Evolutionary conservation across 37 sponge, comb jelly and placozoan species (phyloP).

Genomic region (Amphimedon queenslandica): DNA sequence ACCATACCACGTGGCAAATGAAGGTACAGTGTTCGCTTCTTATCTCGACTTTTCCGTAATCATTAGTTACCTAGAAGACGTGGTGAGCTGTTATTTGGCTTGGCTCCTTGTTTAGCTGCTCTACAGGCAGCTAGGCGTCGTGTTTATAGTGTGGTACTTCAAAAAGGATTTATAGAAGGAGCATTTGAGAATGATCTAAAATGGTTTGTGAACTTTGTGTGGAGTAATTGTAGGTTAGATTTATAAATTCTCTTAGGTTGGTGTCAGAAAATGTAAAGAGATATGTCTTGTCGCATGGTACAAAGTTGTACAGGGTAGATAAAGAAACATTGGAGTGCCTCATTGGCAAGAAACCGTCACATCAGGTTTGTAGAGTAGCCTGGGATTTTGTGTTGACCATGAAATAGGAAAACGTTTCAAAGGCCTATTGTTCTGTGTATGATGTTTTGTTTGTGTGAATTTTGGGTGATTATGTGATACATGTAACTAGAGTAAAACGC

Average conservation of each 20-base stretch:
- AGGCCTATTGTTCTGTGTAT: too few species aligned
- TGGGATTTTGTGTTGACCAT: too few species aligned
- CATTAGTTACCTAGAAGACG: not conserved
- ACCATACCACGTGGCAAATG: too few species aligned
- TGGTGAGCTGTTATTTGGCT: conserved; percentile 65
- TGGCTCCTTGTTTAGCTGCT: conserved; percentile 65
- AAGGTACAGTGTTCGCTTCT: too few species aligned
- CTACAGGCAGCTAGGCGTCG: conserved; percentile 40
- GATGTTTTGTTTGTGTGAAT: too few species aligned
- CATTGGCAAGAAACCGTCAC: conserved; percentile 50
- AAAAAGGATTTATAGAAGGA: conserved; percentile 5
- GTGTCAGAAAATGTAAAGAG: not conserved
- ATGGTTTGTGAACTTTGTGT: too few species aligned
- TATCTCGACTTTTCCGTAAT: not conserved
- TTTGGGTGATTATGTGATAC: too few species aligned
- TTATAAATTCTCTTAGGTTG: not conserved
- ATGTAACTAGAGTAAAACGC: too few species aligned
- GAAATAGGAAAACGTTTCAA: too few species aligned
- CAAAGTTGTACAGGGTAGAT: conserved; percentile 7
- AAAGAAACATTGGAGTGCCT: conserved; percentile 30
- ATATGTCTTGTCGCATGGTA: not conserved
- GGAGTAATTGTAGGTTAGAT: too few species aligned
- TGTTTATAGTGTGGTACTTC: conserved; percentile 7
- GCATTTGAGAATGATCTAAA: not conserved
- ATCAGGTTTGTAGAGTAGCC: conserved; percentile 41